Base-by-base conservation (phyloP, 2,797 vertebrate genomes). In the Pantherophis vulpinus region DNA sequence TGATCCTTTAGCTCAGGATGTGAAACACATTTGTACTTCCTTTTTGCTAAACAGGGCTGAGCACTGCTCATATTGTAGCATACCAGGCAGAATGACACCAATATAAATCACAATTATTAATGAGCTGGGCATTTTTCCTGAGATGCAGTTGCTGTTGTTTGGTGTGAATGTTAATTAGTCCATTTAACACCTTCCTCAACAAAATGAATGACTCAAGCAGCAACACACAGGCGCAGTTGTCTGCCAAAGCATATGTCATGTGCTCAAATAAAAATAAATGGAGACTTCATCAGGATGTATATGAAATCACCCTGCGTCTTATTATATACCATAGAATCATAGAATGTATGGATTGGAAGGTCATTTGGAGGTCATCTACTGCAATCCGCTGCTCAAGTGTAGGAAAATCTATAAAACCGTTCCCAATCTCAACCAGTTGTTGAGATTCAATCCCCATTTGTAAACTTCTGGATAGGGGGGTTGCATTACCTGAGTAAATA, bases 191-290 rank as follows among this genome's bases (percentile, higher is more conserved):
- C 42, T 86, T 90, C 86, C 13, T 56, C 66, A 61, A 90, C 55
- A 92, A 86, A 92, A 89, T 37, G 56, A 51, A 92, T 23, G 29
- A 83, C 37, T 60, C 32, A 54, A 86, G 25, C 58, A 92, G 14
- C 56, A 37, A 83, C 32, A 55, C n/a, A 16, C 74, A 86, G 42
- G 51, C 83, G 1, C 58, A 20, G 58, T 47, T 63, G 88, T 86
- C 58, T 47, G 86, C 20, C 55, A 88, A 59, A 87, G 27, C 37
- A 87, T 37, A 55, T 59, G n/a, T 63, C 56, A 51, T 60, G 86
- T 20, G 29, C 27, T 29, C 55, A 90, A 90, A 70, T 93, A 63
- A 93, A 88, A 88, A 88, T 51, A 83, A 60, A 83, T 55, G 89
- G 74, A 5, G 54, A 63, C 11, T 55, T 60, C 42, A 51, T 54